These are phyloP conservation scores for Struthio camelus DNA, from an alignment of 2,113 vertebrate species.

Conservation along the genomic window DNA sequence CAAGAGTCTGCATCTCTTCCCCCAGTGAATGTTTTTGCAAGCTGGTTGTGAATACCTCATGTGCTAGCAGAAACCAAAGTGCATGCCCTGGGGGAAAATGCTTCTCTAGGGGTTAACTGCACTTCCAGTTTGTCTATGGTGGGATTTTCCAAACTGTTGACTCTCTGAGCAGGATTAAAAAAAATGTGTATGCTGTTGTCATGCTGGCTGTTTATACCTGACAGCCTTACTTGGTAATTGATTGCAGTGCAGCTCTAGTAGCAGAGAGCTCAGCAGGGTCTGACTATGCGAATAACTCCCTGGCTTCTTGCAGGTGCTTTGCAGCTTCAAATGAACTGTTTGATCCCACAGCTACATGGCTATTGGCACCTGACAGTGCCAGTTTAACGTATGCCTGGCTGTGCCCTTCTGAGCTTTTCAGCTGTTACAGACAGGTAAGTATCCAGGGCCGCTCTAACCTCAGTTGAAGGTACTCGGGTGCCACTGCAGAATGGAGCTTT, in stretches of 20 bases:
- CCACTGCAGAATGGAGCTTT: not conserved
- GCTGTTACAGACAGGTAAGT: not conserved
- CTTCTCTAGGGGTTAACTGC: not conserved
- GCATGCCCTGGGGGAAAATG: not conserved
- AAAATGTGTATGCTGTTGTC: not conserved
- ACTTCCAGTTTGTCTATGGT: not conserved
- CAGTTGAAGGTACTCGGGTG: not conserved
- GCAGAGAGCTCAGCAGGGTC: not conserved
- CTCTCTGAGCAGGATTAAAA: not conserved
- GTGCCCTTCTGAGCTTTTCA: not conserved
- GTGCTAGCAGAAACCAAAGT: not conserved
- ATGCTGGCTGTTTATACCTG: not conserved
- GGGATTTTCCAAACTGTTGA: not conserved
- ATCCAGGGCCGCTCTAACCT: not conserved
- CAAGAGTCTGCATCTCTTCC: not conserved
- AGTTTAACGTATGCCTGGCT: not conserved
- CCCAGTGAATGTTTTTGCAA: not conserved
- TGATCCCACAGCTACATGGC: not conserved
- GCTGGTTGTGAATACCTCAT: not conserved
- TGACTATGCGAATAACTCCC: too few species aligned
- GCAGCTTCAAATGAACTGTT: not conserved
- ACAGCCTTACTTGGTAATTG: not conserved
- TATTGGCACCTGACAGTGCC: not conserved
- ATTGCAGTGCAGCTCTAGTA: not conserved
- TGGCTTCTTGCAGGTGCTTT: not conserved